phyloP scores from a whole-genome alignment of 2,888 invertebrate species.

The Charanyca ferruginea region DNA sequence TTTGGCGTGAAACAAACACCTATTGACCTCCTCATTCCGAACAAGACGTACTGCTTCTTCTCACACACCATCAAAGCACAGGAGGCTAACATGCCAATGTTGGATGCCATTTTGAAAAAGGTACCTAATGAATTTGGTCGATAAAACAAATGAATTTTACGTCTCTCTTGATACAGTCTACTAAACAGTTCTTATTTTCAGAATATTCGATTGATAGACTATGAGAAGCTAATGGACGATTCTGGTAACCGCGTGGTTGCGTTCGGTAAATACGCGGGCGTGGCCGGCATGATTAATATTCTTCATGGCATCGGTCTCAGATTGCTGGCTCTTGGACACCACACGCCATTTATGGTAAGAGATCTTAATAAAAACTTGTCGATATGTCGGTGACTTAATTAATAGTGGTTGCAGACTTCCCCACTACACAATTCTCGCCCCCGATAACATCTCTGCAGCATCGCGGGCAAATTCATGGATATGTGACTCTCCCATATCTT shows the following conservation, averaged over 20 bases:
- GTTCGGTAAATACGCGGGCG: constrained; percentile 99
- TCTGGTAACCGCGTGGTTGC: constrained; percentile 98
- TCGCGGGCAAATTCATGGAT: too few relatives aligned
- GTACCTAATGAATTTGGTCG: constrained; percentile 71
- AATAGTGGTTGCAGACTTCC: too few relatives aligned
- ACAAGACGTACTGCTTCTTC: constrained; percentile 99
- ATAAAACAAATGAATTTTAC: too few relatives aligned
- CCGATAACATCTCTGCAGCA: too few relatives aligned
- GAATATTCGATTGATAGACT: constrained; percentile 99
- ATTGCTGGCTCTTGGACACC: constrained; percentile 98
- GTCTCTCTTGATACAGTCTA: too few relatives aligned
- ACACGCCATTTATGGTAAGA: constrained; percentile 99
- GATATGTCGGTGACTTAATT: too few relatives aligned
- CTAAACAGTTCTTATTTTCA: constrained; percentile 68
- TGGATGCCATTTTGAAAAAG: constrained; percentile 98
- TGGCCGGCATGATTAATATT: constrained; percentile 99
- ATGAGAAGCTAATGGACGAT: constrained; percentile 98
- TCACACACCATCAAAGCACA: constrained; percentile 99
- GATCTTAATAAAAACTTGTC: neutral
- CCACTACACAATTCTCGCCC: too few relatives aligned
- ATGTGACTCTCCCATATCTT: too few relatives aligned
- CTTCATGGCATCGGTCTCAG: constrained; percentile 98
- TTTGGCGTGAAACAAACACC: constrained; percentile 99
- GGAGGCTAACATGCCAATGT: constrained; percentile 98
- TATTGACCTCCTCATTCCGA: constrained; percentile 97